Percentiles rank a stretch among this genome's conserved stretches.
Conservation (phyloP, 2,888 invertebrate genomes). For the Oligia latruncula region DNA sequence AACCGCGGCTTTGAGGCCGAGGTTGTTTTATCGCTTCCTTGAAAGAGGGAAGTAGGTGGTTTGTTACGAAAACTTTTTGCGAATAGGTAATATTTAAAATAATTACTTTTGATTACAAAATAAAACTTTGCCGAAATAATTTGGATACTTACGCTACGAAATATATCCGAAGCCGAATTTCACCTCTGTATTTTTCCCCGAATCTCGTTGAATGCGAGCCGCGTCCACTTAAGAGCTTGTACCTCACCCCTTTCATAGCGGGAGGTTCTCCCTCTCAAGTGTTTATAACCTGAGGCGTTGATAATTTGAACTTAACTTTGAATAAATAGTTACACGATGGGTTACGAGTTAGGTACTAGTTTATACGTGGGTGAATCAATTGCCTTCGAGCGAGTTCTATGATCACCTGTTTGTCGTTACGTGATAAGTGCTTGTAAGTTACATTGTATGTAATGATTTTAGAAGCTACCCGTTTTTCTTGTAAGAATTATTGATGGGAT, state of each 20-base stretch:
- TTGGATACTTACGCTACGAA: neutral
- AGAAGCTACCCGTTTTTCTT: neutral
- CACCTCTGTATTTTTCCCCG: neutral
- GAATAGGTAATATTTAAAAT: neutral
- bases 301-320: constrained; percentile 56
- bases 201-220: constrained; percentile 21
- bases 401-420: constrained; percentile 34
- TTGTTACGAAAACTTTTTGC: neutral
- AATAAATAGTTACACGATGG: constrained; percentile 55
- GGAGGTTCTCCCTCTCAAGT: constrained; percentile 35
- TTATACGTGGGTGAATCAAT: constrained; percentile 32
- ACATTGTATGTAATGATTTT: constrained; percentile 10
- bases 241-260: constrained; percentile 27
- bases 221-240: constrained; percentile 32
- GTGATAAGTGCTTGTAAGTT: constrained; percentile 10
- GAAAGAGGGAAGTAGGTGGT: constrained; percentile 1
- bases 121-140: neutral
- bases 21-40: constrained; percentile 19
- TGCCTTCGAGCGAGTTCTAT: constrained; percentile 36
- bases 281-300: constrained; percentile 38
- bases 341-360: constrained; percentile 31
- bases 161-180: neutral
- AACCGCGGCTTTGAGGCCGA: neutral
- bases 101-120: neutral
- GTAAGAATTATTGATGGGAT: neutral